A percentile compares a stretch with the other conserved stretches of the same genome.
Conservation (phyloP, 2,888 invertebrate genomes). For the Ectemnius continuus region DNA sequence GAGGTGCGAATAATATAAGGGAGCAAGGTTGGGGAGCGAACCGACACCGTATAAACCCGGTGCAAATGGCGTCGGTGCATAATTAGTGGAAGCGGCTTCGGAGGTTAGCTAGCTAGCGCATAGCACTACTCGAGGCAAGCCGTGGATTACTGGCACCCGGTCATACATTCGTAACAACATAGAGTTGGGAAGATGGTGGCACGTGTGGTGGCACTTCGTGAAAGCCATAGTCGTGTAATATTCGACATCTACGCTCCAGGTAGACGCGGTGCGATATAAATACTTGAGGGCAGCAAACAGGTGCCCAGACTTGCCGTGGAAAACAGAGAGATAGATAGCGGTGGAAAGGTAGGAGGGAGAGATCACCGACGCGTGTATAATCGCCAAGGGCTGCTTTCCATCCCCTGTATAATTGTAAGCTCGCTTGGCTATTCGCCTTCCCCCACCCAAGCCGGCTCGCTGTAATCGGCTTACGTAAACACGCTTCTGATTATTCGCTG, state of each 20-base stretch:
- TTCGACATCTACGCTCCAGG: conserved; percentile 29
- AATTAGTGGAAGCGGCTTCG: conserved; percentile 23
- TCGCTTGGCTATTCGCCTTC: conserved; percentile 23
- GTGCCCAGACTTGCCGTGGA: conserved; percentile 5
- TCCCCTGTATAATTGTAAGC: conserved; percentile 40
- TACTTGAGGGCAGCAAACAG: background rate
- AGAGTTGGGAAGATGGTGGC: conserved; percentile 13
- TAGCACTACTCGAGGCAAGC: background rate
- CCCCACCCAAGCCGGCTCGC: conserved; percentile 23
- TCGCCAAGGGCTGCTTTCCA: conserved; percentile 17
- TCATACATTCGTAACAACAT: conserved; percentile 9
- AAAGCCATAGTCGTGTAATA: conserved; percentile 20
- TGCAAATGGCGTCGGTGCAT: conserved; percentile 28
- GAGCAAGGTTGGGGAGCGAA: conserved; percentile 1
- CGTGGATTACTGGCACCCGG: conserved; percentile 22
- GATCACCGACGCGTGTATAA: conserved; percentile 10
- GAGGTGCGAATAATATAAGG: background rate
- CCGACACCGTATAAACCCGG: background rate
- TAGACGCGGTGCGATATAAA: conserved; percentile 17
- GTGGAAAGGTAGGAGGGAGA: too few relatives aligned
- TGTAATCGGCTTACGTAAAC: conserved; percentile 16
- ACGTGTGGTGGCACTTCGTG: background rate
- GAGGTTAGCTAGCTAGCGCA: conserved; percentile 7
- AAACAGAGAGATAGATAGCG: conserved; percentile 22
- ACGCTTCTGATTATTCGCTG: background rate